Evolutionary conservation across 2,113 vertebrate species (phyloP).

Genomic region (Pelmatolapia mariae): DNA sequence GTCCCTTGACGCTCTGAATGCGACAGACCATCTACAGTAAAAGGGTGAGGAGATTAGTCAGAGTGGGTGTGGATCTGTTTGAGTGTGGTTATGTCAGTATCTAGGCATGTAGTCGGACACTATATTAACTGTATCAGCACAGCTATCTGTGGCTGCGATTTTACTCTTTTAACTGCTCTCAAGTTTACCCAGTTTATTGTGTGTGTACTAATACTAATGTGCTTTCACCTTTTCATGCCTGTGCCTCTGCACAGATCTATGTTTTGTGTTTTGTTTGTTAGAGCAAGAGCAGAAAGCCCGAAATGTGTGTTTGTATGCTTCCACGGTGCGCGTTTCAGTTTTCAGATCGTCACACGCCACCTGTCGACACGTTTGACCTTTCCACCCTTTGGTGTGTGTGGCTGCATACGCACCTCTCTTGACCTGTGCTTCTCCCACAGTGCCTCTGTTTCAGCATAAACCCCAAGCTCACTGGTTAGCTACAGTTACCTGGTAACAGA

Average conservation of each 20-base stretch:
- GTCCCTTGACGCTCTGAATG: slow-evolving; percentile 2
- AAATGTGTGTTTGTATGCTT: background rate
- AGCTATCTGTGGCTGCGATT: background rate
- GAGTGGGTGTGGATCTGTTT: background rate
- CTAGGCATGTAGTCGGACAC: background rate
- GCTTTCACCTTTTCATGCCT: background rate
- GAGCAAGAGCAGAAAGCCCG: accelerated
- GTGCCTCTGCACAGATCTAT: background rate
- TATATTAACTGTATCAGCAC: background rate
- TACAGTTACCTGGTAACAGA: slow-evolving; percentile 47
- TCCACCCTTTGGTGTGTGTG: background rate
- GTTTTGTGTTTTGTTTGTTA: background rate
- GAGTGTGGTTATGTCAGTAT: background rate
- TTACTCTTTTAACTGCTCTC: background rate
- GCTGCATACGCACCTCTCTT: background rate
- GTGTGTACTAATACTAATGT: background rate
- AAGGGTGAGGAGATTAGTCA: background rate
- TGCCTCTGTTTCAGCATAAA: background rate
- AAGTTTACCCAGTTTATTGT: background rate
- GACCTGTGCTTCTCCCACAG: slow-evolving; percentile 10
- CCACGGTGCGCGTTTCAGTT: background rate
- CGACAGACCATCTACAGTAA: background rate
- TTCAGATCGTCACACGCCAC: background rate
- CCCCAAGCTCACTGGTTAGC: slow-evolving; percentile 28
- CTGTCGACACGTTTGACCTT: slow-evolving; percentile 5